phyloP scores from a whole-genome alignment of 2,797 vertebrate genomes.

The Pipistrellus kuhlii region DNA sequence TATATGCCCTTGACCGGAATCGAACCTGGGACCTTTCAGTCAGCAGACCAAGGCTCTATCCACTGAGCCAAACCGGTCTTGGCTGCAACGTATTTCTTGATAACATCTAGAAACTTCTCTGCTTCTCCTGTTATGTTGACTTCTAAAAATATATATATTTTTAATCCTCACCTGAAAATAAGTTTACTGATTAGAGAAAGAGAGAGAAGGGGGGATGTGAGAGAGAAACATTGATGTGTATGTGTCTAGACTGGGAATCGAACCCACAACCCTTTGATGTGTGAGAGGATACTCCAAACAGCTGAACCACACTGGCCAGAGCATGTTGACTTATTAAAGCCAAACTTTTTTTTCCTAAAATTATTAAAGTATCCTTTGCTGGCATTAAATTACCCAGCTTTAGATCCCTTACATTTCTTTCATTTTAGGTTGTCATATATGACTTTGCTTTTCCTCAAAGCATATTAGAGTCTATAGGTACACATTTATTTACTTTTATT shows the following conservation, averaged over 20 bases:
- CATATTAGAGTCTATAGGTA: not conserved
- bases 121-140: not conserved
- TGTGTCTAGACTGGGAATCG: not conserved
- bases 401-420: too few species aligned
- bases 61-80: too few species aligned
- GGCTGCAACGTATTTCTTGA: not conserved
- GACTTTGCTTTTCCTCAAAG: not conserved
- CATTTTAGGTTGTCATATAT: too few species aligned
- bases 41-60: too few species aligned
- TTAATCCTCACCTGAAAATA: not conserved
- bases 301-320: not conserved
- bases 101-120: not conserved
- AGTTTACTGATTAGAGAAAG: not conserved
- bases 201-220: not conserved
- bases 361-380: too few species aligned
- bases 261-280: not conserved
- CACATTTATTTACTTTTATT: not conserved
- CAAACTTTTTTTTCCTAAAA: not conserved
- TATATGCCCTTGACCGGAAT: too few species aligned
- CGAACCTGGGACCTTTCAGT: too few species aligned
- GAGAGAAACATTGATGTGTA: not conserved
- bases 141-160: not conserved
- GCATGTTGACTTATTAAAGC: not conserved
- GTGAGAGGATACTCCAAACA: not conserved
- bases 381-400: too few species aligned